phyloP scores from a whole-genome alignment of 1,140 invertebrate species.

The Bombyx mandarina region DNA sequence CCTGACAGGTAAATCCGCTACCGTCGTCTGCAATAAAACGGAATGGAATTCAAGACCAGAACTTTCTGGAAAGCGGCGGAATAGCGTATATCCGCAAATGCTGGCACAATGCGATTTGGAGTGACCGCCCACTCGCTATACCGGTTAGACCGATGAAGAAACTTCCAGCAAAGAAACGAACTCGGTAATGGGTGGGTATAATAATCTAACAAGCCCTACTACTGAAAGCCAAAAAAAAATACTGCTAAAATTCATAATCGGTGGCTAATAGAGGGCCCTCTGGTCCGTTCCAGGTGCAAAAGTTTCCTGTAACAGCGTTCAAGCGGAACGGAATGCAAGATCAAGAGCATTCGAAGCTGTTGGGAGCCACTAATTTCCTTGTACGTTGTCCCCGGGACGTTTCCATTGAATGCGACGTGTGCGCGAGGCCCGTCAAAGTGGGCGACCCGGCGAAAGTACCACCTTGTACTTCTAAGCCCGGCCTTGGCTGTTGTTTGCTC shows the following conservation, averaged over 20 bases:
- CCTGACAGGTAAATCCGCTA: slow-evolving; percentile 43
- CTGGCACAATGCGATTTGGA: slow-evolving; percentile 37
- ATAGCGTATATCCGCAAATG: slow-evolving; percentile 50
- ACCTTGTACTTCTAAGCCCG: slow-evolving; percentile 14
- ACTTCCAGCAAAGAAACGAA: slow-evolving; percentile 18
- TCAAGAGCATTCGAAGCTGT: slow-evolving; percentile 48
- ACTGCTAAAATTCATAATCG: not conserved
- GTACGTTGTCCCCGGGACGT: slow-evolving; percentile 43
- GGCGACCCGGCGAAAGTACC: slow-evolving; percentile 48
- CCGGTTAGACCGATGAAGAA: slow-evolving; percentile 50
- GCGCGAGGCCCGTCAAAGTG: slow-evolving; percentile 29
- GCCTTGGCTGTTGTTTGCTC: slow-evolving; percentile 23
- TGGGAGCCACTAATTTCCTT: slow-evolving; percentile 50
- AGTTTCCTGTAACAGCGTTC: slow-evolving; percentile 52
- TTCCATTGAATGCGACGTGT: slow-evolving; percentile 38
- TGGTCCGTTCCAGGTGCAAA: slow-evolving; percentile 51
- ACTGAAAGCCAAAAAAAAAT: not conserved
- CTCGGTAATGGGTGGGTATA: not conserved
- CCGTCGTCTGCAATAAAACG: slow-evolving; percentile 51
- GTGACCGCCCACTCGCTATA: slow-evolving; percentile 34
- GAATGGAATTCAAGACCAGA: slow-evolving; percentile 58
- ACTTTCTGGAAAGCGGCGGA: slow-evolving; percentile 45
- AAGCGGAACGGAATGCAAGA: slow-evolving; percentile 62
- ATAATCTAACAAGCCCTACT: too few species aligned
- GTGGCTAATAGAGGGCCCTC: slow-evolving; percentile 30